Conservation (phyloP, 2,797 vertebrate species). For the Anas flavirostris region DNA sequence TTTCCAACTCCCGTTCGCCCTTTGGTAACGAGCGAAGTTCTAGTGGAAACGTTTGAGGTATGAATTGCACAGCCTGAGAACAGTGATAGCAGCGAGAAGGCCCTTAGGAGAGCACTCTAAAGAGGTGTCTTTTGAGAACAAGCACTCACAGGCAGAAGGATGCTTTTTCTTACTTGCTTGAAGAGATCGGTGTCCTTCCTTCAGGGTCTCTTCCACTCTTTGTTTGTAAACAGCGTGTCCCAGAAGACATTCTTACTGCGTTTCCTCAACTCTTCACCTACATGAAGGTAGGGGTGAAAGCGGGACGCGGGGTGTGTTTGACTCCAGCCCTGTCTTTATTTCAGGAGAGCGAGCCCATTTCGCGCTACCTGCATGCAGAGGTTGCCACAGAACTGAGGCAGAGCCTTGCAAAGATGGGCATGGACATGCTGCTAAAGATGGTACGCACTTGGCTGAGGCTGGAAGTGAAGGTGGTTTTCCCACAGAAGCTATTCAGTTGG, state of each 20-base stretch:
- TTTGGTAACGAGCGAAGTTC: constrained; percentile 88
- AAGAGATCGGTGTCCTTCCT: background rate
- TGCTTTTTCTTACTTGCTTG: background rate
- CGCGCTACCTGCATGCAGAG: constrained; percentile 83
- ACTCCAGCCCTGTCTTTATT: background rate
- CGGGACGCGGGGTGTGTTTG: background rate
- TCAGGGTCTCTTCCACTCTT: background rate
- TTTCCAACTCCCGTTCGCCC: constrained; percentile 92
- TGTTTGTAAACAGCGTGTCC: background rate
- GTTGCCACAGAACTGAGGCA: constrained; percentile 82
- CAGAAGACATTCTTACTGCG: background rate
- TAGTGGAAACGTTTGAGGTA: constrained; percentile 96
- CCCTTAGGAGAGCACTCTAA: background rate
- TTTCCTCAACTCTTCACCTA: background rate
- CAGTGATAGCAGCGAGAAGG: background rate
- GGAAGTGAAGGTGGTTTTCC: background rate
- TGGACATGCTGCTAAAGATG: constrained; percentile 96
- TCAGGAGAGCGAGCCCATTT: constrained; percentile 92
- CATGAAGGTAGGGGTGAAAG: background rate
- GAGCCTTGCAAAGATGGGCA: constrained; percentile 90
- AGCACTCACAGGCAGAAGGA: background rate
- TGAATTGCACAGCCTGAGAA: constrained; percentile 26
- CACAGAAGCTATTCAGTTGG: background rate
- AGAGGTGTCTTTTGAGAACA: background rate
- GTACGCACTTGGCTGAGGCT: constrained; percentile 74